Evolutionary conservation across 1,140 invertebrate species (phyloP), one percentile per base, ranked within the genome.

Genomic region (Neodiprion virginianus): DNA sequence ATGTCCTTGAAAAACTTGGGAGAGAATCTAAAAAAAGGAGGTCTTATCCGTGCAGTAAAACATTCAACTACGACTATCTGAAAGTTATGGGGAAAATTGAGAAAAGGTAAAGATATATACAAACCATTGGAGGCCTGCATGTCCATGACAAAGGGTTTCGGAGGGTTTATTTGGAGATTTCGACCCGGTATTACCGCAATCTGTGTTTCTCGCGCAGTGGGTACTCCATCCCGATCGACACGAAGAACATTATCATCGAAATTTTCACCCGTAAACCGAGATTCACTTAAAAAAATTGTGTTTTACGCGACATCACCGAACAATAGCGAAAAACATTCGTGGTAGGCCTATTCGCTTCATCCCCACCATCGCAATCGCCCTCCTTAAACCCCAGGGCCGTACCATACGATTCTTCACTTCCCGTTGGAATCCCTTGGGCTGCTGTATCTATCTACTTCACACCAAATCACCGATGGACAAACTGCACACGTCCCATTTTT

Each of bases 51-150:
- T n/a, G 70, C 48, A 49, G 48, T 50, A 71, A 71, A 71, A 14
- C 47, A 5, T 50, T 71, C 23, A 71, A 49, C 70, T 17, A 71
- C 21, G 23, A 28, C 10, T 7, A 2, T 4, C 23, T 21, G 2
- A 69, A 69, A 69, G 67, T 14, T 14, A 48, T 9, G 47, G 7
- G 68, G 10, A 23, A 74, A 70, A 61, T 21, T n/a, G 47, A 75
- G 66, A 76, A 77, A 78, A 78, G 73, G 69, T 68, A 77, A 80
- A 82, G 82, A 75, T 77, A 80, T 75, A 75, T 82, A 85, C 86
- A 80, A 85, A 88, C 87, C 88, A 85, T 89, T 88, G 77, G 88
- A 84, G 76, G 88, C 86, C 82, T 88, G 87, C 88, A 89, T 89
- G 77, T 88, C 86, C 86, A 88, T 88, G 85, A 76, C 69, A 77